phyloP scores from a whole-genome alignment of 2,888 invertebrate genomes.

The Chaetogeoica ovagalla region DNA sequence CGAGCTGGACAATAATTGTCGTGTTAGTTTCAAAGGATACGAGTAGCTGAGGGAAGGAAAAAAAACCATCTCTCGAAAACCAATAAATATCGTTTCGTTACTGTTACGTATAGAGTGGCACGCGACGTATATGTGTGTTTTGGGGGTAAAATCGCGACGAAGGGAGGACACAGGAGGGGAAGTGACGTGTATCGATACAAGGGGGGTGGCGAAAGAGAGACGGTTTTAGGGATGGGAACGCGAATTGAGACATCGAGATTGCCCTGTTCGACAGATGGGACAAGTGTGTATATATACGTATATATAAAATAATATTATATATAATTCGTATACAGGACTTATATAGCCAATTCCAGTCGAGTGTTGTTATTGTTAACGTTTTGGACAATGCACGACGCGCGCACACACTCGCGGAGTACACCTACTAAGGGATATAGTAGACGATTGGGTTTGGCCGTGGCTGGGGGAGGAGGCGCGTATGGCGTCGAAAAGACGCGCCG shows the following conservation, averaged over 20 bases:
- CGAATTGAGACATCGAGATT: constrained; percentile 48
- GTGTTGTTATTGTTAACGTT: constrained; percentile 50
- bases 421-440: no score
- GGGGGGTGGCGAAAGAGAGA: neutral
- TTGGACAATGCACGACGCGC: neutral
- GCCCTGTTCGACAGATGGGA: constrained; percentile 50
- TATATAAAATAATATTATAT: neutral
- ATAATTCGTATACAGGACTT: neutral
- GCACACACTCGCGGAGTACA: neutral
- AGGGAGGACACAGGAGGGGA: no score
- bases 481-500: constrained; percentile 6
- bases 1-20: no score
- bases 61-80: neutral
- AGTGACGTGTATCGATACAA: neutral
- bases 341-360: constrained; percentile 48
- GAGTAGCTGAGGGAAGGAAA: no score
- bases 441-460: neutral
- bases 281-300: neutral
- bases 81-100: constrained; percentile 14
- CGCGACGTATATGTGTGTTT: no score
- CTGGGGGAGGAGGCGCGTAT: neutral
- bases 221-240: neutral
- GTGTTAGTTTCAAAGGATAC: no score
- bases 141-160: neutral
- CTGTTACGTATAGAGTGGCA: neutral